phyloP scores from a whole-genome alignment of 2,888 invertebrate species.

The Cephus sareptanus region DNA sequence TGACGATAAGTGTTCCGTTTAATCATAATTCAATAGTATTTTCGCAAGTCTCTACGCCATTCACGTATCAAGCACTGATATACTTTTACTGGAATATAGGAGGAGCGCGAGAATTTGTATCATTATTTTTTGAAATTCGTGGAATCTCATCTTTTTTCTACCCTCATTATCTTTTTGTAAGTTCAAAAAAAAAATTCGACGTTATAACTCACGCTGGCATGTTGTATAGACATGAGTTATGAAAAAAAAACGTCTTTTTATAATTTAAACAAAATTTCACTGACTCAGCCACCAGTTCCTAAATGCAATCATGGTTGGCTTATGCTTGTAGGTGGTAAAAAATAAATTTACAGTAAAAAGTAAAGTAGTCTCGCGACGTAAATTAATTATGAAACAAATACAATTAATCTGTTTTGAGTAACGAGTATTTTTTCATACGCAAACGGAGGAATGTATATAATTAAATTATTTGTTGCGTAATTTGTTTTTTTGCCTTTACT shows the following conservation, averaged over 20 bases:
- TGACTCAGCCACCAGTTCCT: background rate
- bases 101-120: no score
- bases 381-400: background rate
- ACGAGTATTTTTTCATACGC: background rate
- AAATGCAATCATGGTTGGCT: background rate
- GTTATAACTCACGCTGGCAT: background rate
- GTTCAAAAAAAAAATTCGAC: background rate
- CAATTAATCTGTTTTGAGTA: background rate
- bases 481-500: background rate
- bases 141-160: background rate
- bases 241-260: no score
- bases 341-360: background rate
- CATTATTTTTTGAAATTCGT: background rate
- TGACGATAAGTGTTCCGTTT: background rate
- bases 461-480: conserved; percentile 8
- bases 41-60: background rate
- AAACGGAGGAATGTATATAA: conserved; percentile 24
- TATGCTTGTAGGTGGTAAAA: background rate
- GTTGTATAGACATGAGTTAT: no score
- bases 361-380: no score
- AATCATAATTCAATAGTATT: background rate
- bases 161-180: background rate
- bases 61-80: background rate
- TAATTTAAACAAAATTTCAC: no score
- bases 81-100: no score